Conservation (phyloP, 2,797 vertebrate genomes). For the Smutsia temminckii region DNA sequence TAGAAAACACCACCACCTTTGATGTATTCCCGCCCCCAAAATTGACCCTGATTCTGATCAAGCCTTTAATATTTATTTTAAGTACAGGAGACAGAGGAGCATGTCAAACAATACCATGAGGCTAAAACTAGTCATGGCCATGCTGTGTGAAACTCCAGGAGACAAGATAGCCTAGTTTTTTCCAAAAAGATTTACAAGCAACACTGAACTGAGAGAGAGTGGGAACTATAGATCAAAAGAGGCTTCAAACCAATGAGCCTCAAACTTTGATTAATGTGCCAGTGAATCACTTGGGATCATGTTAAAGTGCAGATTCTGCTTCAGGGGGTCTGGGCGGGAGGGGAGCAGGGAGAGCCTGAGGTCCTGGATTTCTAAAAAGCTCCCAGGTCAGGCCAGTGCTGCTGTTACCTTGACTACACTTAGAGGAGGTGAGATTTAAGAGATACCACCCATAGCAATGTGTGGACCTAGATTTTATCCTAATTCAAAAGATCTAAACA, state of each 20-base stretch:
- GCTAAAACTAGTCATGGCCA: background rate
- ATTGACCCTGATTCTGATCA: background rate
- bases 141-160: background rate
- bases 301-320: background rate
- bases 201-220: background rate
- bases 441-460: background rate
- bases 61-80: background rate
- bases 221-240: background rate
- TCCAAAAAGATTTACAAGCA: background rate
- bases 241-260: background rate
- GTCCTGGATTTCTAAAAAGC: background rate
- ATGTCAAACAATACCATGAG: background rate
- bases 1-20: background rate
- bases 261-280: background rate
- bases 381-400: background rate
- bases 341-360: too few species aligned
- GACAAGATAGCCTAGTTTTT: background rate
- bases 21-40: background rate
- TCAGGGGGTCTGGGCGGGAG: background rate
- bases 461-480: background rate
- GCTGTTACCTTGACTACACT: background rate
- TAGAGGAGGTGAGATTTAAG: background rate
- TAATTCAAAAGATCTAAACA: background rate
- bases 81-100: background rate
- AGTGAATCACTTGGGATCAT: background rate